Evolutionary conservation across 1,140 invertebrate genomes (phyloP).

Genomic region (Episyrphus balteatus): DNA sequence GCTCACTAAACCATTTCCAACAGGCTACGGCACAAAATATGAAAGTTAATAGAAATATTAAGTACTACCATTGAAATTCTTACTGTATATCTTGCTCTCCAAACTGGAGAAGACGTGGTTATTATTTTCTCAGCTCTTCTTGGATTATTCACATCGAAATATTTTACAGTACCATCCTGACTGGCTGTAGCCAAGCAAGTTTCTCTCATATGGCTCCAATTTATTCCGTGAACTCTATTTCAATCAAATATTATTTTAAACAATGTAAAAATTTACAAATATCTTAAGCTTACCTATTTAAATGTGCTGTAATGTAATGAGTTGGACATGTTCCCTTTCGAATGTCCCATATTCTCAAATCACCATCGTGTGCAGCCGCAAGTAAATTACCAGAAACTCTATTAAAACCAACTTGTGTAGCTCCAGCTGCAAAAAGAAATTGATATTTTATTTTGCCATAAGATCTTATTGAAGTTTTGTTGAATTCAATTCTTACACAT

Average conservation of each 20-base stretch:
- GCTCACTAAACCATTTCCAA: slow-evolving; percentile 83
- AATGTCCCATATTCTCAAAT: slow-evolving; percentile 91
- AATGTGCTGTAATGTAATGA: slow-evolving; percentile 87
- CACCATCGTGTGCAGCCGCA: slow-evolving; percentile 90
- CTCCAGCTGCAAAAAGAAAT: slow-evolving; percentile 54
- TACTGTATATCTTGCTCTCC: slow-evolving; percentile 84
- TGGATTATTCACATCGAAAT: slow-evolving; percentile 82
- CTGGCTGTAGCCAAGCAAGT: slow-evolving; percentile 82
- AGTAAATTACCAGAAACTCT: slow-evolving; percentile 68
- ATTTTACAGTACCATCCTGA: slow-evolving; percentile 90
- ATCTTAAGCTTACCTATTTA: slow-evolving; percentile 55
- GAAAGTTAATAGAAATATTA: neutral
- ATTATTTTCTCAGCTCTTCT: slow-evolving; percentile 70
- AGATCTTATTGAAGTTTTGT: neutral
- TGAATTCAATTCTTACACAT: slow-evolving; percentile 24
- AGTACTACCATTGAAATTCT: slow-evolving; percentile 8
- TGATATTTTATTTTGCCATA: neutral
- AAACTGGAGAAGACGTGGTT: slow-evolving; percentile 77
- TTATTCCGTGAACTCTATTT: slow-evolving; percentile 73
- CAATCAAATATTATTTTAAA: neutral
- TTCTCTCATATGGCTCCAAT: slow-evolving; percentile 82
- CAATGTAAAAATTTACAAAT: neutral
- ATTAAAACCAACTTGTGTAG: slow-evolving; percentile 91
- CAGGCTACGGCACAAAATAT: slow-evolving; percentile 57
- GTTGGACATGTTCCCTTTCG: slow-evolving; percentile 76